phyloP scores from a whole-genome alignment of 2,888 invertebrate genomes.

The Camptogramma bilineatum region DNA sequence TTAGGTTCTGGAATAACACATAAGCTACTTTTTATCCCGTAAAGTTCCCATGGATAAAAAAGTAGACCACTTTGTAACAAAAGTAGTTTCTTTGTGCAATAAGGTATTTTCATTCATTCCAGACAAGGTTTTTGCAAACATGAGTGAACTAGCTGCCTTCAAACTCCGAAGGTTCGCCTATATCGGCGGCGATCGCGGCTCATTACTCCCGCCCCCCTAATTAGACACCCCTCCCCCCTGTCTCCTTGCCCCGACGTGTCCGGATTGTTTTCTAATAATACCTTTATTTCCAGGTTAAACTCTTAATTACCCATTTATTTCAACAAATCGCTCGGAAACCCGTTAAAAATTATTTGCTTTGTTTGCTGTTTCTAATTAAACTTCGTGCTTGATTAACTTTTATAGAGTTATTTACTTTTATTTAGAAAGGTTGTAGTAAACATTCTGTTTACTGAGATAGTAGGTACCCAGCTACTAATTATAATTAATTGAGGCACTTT shows the following conservation, averaged over 20 bases:
- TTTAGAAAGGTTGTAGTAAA: background rate
- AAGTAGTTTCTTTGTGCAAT: no score
- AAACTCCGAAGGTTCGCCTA: slow-evolving; percentile 21
- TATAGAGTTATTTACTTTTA: slow-evolving; percentile 14
- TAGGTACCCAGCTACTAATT: no score
- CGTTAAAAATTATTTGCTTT: slow-evolving; percentile 39
- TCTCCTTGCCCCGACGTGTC: slow-evolving; percentile 50
- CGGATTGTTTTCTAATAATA: slow-evolving; percentile 84
- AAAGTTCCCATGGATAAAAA: no score
- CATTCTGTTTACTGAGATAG: background rate
- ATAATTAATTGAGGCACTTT: background rate
- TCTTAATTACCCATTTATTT: slow-evolving; percentile 69
- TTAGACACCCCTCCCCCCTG: slow-evolving; percentile 73
- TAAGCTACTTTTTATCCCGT: no score
- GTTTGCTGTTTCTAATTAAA: slow-evolving; percentile 35
- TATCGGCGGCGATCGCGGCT: slow-evolving; percentile 85
- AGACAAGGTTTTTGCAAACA: background rate
- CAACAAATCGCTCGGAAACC: slow-evolving; percentile 57
- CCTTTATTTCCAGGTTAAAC: slow-evolving; percentile 78
- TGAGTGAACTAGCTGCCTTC: slow-evolving; percentile 18
- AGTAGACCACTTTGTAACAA: no score
- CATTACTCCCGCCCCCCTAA: slow-evolving; percentile 82
- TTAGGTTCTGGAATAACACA: no score
- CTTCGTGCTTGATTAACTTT: slow-evolving; percentile 33
- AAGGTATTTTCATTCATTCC: no score